Percentiles rank a stretch among this genome's conserved stretches.
These are phyloP conservation scores for Athene cunicularia DNA, from an alignment of 2,113 vertebrate species.

Conservation along the genomic window DNA sequence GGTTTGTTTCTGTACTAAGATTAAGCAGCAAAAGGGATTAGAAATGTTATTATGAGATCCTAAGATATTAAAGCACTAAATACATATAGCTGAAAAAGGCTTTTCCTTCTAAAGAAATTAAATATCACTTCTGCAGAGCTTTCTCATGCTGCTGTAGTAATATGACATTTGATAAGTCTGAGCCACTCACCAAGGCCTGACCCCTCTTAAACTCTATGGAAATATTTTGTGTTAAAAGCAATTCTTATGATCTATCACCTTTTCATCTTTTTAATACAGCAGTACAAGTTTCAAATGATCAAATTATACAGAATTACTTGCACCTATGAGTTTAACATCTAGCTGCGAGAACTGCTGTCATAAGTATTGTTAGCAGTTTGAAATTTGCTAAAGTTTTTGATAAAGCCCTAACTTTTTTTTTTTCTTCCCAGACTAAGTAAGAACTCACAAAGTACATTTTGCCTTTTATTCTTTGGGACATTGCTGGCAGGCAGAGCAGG, in stretches of 20 bases:
- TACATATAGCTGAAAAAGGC: not conserved
- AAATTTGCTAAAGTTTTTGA: not conserved
- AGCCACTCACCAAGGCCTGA: not conserved
- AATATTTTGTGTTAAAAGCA: not conserved
- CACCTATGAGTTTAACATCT: not conserved
- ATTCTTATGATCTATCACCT: not conserved
- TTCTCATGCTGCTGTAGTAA: not conserved
- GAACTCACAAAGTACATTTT: not conserved
- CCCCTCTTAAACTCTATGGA: not conserved
- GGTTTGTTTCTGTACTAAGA: not conserved
- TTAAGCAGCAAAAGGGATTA: slow-evolving; percentile 4
- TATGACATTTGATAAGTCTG: slow-evolving; percentile 17
- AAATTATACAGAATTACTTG: not conserved
- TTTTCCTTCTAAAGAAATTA: not conserved
- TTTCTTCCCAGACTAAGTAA: not conserved
- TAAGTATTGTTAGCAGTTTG: not conserved
- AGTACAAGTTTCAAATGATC: not conserved
- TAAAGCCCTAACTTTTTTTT: not conserved
- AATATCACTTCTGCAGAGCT: not conserved
- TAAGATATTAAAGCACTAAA: not conserved
- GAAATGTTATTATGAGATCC: not conserved
- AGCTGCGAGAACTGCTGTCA: accelerated
- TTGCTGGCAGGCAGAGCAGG: not conserved
- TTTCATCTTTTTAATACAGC: not conserved
- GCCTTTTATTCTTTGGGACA: not conserved